Evolutionary conservation across 1,140 invertebrate genomes (phyloP).

Genomic region (Trichoplusia ni): DNA sequence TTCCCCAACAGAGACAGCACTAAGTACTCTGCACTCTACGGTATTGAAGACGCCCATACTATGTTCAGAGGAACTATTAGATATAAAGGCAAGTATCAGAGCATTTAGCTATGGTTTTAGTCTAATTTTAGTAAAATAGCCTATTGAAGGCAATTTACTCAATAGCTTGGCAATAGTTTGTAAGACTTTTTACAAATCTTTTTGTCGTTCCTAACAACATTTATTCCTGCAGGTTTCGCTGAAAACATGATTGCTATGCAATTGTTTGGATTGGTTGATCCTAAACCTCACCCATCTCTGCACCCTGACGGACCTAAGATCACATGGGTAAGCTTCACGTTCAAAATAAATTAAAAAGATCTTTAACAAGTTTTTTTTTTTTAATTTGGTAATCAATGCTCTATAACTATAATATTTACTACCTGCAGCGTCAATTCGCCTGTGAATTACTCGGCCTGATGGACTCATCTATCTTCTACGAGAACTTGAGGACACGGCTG

Average conservation of each 20-base stretch:
- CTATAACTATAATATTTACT: too few species aligned
- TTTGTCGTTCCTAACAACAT: too few species aligned
- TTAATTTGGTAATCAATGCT: too few species aligned
- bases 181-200: too few species aligned
- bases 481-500: slow-evolving; percentile 93
- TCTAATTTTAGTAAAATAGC: too few species aligned
- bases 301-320: slow-evolving; percentile 97
- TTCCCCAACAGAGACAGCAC: slow-evolving; percentile 98
- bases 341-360: slow-evolving; percentile 7
- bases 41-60: slow-evolving; percentile 92
- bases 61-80: slow-evolving; percentile 95
- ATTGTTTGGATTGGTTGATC: slow-evolving; percentile 93
- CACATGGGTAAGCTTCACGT: slow-evolving; percentile 90
- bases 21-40: slow-evolving; percentile 93
- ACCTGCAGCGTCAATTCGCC: slow-evolving; percentile 89
- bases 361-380: neutral
- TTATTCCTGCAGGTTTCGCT: slow-evolving; percentile 87
- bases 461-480: slow-evolving; percentile 94
- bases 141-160: too few species aligned
- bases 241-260: slow-evolving; percentile 94
- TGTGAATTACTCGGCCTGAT: slow-evolving; percentile 93
- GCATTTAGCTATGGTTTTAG: too few species aligned
- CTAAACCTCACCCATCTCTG: slow-evolving; percentile 91
- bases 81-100: slow-evolving; percentile 85
- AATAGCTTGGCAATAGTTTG: too few species aligned